Conservation (phyloP, 2,113 vertebrate genomes). For the Pomatostomus ruficeps region DNA sequence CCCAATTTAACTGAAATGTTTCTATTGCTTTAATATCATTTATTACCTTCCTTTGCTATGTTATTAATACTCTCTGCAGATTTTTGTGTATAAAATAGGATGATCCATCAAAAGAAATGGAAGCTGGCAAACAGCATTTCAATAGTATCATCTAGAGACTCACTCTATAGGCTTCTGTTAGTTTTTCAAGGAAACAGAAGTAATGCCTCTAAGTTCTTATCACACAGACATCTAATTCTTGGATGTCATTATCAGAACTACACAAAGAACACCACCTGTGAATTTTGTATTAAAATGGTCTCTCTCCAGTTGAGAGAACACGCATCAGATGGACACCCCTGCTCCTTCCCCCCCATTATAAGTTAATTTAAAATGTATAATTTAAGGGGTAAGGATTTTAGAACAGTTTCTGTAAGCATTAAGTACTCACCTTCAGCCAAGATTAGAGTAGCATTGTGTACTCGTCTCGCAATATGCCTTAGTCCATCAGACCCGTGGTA, state of each 20-base stretch:
- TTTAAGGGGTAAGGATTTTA: neutral
- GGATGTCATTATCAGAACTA: neutral
- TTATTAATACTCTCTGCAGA: neutral
- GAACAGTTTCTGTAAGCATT: neutral
- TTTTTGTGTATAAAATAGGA: neutral
- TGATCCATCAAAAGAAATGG: neutral
- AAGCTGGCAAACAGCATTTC: neutral
- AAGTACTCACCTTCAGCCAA: constrained; percentile 86
- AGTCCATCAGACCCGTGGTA: constrained; percentile 92
- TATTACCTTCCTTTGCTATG: neutral
- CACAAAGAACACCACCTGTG: neutral
- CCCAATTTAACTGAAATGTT: neutral
- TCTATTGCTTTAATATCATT: neutral
- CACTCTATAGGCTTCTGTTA: neutral
- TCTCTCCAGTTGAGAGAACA: neutral
- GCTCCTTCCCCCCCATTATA: accelerated
- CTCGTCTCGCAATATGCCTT: constrained; percentile 87
- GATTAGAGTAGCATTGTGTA: constrained; percentile 89
- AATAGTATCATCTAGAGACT: neutral
- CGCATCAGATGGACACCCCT: neutral
- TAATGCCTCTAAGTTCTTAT: neutral
- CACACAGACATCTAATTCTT: neutral
- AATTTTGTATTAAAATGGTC: neutral
- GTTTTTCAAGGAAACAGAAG: neutral
- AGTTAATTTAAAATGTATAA: neutral